Percentiles rank a stretch among this genome's conserved stretches.
phyloP scores from a whole-genome alignment of 2,888 invertebrate species.

The Seira musarum region DNA sequence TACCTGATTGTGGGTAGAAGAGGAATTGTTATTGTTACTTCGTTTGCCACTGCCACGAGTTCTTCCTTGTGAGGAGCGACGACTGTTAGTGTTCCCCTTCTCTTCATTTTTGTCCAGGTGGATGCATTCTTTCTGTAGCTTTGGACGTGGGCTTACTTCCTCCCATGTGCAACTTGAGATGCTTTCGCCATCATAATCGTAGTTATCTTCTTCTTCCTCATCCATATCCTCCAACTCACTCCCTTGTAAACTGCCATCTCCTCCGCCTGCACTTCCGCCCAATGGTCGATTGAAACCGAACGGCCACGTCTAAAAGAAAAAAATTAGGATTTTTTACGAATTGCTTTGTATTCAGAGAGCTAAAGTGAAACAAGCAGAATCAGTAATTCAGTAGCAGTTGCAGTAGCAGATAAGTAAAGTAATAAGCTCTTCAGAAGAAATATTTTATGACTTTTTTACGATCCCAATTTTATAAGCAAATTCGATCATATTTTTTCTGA shows the following conservation, averaged over 20 bases:
- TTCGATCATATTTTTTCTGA: too few species aligned
- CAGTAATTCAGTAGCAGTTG: too few species aligned
- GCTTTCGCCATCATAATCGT: slow-evolving; percentile 49
- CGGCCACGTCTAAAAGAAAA: slow-evolving; percentile 66
- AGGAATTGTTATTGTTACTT: slow-evolving; percentile 13
- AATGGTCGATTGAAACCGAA: slow-evolving; percentile 67
- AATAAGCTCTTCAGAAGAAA: slow-evolving; percentile 8
- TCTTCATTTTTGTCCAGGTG: slow-evolving; percentile 67
- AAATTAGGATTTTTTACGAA: neutral
- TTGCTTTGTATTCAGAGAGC: too few species aligned
- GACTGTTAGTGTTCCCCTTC: too few species aligned
- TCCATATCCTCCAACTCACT: slow-evolving; percentile 61
- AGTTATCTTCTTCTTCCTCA: slow-evolving; percentile 33
- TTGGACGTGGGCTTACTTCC: slow-evolving; percentile 59
- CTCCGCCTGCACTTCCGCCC: slow-evolving; percentile 65
- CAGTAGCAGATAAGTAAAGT: neutral
- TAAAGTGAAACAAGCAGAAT: too few species aligned
- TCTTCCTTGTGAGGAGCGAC: slow-evolving; percentile 12
- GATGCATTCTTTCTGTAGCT: slow-evolving; percentile 65
- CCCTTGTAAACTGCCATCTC: slow-evolving; percentile 57
- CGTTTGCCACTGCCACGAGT: slow-evolving; percentile 37
- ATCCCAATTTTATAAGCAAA: too few species aligned
- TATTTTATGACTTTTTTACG: too few species aligned
- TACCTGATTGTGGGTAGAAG: too few species aligned
- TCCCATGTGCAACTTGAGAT: slow-evolving; percentile 66